These are phyloP conservation scores for Daphoenositta chrysoptera DNA, from an alignment of 2,113 vertebrate species.

Conservation along the genomic window DNA sequence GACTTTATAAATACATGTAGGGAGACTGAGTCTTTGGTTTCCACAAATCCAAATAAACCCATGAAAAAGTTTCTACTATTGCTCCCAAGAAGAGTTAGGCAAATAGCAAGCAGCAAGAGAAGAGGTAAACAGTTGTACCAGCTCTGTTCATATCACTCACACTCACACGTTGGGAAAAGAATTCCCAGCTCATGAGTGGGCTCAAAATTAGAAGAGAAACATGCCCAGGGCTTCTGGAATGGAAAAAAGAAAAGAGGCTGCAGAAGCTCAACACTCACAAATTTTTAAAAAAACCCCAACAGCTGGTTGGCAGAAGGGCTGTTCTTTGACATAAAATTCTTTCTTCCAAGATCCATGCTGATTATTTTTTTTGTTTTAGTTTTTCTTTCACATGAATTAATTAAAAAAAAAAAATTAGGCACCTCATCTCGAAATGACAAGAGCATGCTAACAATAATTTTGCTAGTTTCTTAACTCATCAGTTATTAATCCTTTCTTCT, in stretches of 20 bases:
- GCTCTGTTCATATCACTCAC: not conserved
- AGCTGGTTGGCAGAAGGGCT: conserved; percentile 14
- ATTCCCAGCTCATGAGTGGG: not conserved
- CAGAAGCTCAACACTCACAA: not conserved
- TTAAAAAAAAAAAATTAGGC: not conserved
- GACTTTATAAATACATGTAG: not conserved
- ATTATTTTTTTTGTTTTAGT: not conserved
- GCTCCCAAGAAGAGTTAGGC: not conserved
- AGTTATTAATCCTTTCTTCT: not conserved
- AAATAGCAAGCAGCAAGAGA: not conserved
- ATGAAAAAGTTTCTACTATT: not conserved
- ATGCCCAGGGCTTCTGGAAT: not conserved
- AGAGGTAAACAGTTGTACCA: not conserved
- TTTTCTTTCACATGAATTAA: conserved; percentile 17
- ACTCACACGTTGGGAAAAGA: not conserved
- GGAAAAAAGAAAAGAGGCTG: not conserved
- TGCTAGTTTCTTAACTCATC: not conserved
- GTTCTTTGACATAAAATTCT: conserved; percentile 1
- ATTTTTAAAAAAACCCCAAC: conserved; percentile 35
- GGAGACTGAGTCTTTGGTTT: not conserved
- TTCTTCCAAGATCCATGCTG: not conserved
- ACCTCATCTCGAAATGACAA: not conserved
- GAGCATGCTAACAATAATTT: not conserved
- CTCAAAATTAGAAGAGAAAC: conserved; percentile 52
- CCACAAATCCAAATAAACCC: not conserved